Conservation (phyloP, 2,888 invertebrate genomes). For the Melanchra persicariae region DNA sequence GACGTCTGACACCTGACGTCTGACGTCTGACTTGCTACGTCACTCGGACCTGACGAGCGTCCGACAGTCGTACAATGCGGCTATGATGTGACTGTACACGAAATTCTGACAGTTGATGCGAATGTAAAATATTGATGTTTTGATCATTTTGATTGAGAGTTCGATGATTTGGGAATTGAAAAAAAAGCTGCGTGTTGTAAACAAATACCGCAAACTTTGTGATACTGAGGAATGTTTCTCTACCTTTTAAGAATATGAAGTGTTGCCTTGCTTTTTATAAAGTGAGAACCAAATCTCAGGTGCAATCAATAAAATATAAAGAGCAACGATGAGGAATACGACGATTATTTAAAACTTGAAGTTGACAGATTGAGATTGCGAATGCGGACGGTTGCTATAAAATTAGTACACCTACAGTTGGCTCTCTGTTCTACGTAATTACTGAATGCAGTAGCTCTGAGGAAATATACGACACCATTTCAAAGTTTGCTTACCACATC, state of each 20-base stretch:
- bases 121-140: slow-evolving; percentile 49
- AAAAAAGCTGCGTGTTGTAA: too few species aligned
- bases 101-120: slow-evolving; percentile 44
- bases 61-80: slow-evolving; percentile 69
- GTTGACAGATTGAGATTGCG: too few species aligned
- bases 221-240: not conserved
- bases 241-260: not conserved
- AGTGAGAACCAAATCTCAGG: too few species aligned
- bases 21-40: slow-evolving; percentile 78
- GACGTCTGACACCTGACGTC: slow-evolving; percentile 78
- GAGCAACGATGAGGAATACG: too few species aligned
- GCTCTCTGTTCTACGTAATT: not conserved
- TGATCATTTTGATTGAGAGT: slow-evolving; percentile 21
- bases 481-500: slow-evolving; percentile 28
- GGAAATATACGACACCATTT: not conserved
- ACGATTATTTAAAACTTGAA: too few species aligned
- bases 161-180: slow-evolving; percentile 2
- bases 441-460: not conserved
- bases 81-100: slow-evolving; percentile 48
- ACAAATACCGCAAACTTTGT: not conserved
- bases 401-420: too few species aligned
- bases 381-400: too few species aligned
- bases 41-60: slow-evolving; percentile 72
- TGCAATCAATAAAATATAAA: too few species aligned
- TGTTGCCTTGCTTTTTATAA: not conserved